These are phyloP conservation scores for Callorhinus ursinus DNA, from an alignment of 2,113 vertebrate genomes.

Conservation along the genomic window DNA sequence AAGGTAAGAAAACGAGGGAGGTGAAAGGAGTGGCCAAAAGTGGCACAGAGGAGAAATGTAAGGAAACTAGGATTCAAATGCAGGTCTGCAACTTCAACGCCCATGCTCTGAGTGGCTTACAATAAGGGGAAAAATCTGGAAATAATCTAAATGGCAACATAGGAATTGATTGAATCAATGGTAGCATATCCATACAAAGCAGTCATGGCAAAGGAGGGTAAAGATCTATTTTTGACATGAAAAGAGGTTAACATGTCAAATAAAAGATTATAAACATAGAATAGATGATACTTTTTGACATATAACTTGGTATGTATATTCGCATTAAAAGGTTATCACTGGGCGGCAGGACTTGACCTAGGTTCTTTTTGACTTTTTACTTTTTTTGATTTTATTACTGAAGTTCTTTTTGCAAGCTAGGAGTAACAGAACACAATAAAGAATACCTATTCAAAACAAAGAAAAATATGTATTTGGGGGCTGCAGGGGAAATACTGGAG, in stretches of 20 bases:
- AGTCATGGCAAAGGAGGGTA: not conserved
- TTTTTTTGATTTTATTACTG: not conserved
- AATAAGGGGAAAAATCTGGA: not conserved
- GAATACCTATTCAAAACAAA: not conserved
- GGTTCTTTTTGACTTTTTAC: not conserved
- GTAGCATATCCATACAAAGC: not conserved
- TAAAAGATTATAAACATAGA: constrained; percentile 48
- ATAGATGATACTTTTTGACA: not conserved
- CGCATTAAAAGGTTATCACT: constrained; percentile 13
- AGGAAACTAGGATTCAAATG: constrained; percentile 23
- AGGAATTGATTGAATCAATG: not conserved
- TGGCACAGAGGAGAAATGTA: constrained; percentile 31
- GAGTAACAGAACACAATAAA: constrained; percentile 14
- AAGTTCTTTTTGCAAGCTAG: not conserved
- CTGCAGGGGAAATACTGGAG: not conserved
- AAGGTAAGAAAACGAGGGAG: constrained; percentile 39
- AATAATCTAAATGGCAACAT: constrained; percentile 32
- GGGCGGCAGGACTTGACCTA: not conserved
- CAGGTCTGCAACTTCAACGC: not conserved
- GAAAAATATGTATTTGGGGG: not conserved
- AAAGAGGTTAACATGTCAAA: not conserved
- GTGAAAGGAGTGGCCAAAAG: constrained; percentile 28
- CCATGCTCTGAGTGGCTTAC: not conserved
- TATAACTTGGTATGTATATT: not conserved
- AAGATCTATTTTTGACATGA: constrained; percentile 12